These are phyloP conservation scores for Drosophila merina DNA, from an alignment of 2,888 invertebrate species.

Conservation along the genomic window DNA sequence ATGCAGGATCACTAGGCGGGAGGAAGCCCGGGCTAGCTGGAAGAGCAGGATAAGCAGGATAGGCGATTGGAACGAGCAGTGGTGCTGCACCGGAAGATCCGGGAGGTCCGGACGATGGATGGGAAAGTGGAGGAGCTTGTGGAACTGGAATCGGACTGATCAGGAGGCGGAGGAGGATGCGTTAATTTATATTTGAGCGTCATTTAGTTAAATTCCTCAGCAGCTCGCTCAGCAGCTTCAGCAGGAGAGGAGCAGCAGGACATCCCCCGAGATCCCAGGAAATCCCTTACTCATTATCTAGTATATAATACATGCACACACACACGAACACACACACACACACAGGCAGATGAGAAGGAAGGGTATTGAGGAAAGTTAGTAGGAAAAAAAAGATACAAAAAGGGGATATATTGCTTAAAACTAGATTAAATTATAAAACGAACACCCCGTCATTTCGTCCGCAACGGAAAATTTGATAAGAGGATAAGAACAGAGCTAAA, in stretches of 20 bases:
- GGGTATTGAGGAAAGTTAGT: background rate
- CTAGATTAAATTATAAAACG: background rate
- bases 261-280: background rate
- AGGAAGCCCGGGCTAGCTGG: background rate
- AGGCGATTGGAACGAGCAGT: background rate
- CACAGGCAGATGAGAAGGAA: constrained; percentile 11
- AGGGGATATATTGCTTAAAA: background rate
- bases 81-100: constrained; percentile 5
- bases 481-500: background rate
- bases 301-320: background rate
- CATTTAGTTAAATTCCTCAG: constrained; percentile 29
- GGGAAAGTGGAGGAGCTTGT: constrained; percentile 5
- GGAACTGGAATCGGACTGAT: background rate
- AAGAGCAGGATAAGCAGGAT: constrained; percentile 5
- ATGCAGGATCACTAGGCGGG: constrained; percentile 38
- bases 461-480: background rate
- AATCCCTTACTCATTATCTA: background rate
- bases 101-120: constrained; percentile 5
- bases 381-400: too few relatives aligned
- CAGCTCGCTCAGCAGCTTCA: constrained; percentile 2
- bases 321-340: constrained; percentile 7
- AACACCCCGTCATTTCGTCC: background rate
- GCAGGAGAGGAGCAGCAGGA: constrained; percentile 1
- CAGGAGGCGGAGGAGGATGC: constrained; percentile 28
- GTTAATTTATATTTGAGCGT: constrained; percentile 36